Conservation (phyloP, 2,797 vertebrate genomes). For the Pipistrellus pipistrellus region DNA sequence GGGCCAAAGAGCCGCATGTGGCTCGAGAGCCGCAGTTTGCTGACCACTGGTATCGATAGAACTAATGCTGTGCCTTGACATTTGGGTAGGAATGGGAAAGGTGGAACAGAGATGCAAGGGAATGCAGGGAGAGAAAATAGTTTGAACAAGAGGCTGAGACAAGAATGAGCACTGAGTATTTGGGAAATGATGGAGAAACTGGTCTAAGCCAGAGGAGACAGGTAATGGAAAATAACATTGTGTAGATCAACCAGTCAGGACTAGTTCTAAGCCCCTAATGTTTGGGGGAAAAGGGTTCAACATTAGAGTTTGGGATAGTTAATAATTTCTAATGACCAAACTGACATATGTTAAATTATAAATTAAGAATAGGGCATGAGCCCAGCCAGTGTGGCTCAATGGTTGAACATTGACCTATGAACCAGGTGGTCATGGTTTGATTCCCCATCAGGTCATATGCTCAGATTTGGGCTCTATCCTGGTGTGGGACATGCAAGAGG, state of each 20-base stretch:
- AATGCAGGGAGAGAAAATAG: not conserved
- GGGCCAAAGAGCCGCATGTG: too few species aligned
- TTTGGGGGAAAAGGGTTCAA: not conserved
- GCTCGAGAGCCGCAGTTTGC: too few species aligned
- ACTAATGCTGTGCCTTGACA: not conserved
- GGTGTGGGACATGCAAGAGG: too few species aligned
- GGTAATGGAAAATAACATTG: not conserved
- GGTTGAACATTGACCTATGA: too few species aligned
- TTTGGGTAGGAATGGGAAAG: not conserved
- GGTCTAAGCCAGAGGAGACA: conserved; percentile 3
- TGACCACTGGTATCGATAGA: not conserved
- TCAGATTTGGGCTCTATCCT: too few species aligned
- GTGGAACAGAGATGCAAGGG: not conserved
- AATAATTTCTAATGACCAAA: conserved; percentile 21
- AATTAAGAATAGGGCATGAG: conserved; percentile 32
- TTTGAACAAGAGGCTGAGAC: not conserved
- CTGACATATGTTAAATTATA: not conserved
- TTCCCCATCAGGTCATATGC: too few species aligned
- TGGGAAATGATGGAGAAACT: not conserved
- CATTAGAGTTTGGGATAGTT: conserved; percentile 1
- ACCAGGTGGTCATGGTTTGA: too few species aligned
- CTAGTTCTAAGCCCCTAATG: not conserved
- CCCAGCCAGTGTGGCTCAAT: too few species aligned
- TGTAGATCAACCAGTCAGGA: not conserved
- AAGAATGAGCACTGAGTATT: not conserved